These are phyloP conservation scores for Chrysaora quinquecirrha DNA, from an alignment of 30 jellyfish, hydroid and myxozoan genomes.

Conservation along the genomic window DNA sequence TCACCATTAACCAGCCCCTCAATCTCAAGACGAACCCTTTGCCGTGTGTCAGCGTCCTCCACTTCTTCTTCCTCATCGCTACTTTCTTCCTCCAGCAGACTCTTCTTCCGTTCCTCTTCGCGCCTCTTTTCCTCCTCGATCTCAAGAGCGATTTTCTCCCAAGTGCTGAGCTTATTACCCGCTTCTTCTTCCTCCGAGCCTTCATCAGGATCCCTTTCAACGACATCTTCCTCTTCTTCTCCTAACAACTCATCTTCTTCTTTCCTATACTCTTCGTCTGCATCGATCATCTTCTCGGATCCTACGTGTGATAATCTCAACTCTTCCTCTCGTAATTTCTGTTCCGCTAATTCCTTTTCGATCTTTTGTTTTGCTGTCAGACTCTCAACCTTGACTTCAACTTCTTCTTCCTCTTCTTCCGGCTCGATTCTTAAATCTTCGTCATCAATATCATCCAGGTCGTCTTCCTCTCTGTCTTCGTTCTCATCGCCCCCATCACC, in stretches of 20 bases:
- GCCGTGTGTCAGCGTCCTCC: constrained; percentile 5
- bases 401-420: constrained; percentile 49
- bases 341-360: constrained; percentile 61
- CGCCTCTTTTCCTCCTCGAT: constrained; percentile 66
- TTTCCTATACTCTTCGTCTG: constrained; percentile 18
- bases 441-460: neutral
- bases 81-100: neutral
- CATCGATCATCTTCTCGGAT: neutral
- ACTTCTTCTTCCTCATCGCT: constrained; percentile 25
- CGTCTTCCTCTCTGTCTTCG: constrained; percentile 51
- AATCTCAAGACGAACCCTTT: constrained; percentile 38
- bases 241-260: constrained; percentile 2
- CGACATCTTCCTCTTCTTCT: constrained; percentile 3
- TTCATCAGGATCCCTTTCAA: neutral
- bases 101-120: constrained; percentile 43
- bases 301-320: constrained; percentile 5
- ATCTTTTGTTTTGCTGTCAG: constrained; percentile 42
- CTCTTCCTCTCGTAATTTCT: constrained; percentile 56
- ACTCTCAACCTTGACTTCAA: neutral
- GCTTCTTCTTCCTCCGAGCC: constrained; percentile 23
- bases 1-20: constrained; percentile 39
- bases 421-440: constrained; percentile 35
- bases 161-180: constrained; percentile 38
- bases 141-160: constrained; percentile 74
- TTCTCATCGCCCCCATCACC: neutral